Evolutionary conservation across 2,113 vertebrate species (phyloP).

Genomic region (Perccottus glenii): DNA sequence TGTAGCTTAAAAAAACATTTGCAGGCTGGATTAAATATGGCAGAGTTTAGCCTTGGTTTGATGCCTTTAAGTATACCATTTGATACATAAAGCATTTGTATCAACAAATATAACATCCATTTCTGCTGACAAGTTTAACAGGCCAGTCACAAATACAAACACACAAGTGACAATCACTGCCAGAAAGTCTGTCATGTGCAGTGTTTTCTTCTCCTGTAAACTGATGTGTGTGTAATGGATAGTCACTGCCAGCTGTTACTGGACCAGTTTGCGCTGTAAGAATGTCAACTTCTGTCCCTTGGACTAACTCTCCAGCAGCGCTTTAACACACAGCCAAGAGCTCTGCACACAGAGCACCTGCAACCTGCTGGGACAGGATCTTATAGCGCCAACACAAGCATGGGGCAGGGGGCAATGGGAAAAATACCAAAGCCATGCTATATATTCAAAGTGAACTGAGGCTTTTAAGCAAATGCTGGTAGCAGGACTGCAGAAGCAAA

Average conservation of each 20-base stretch:
- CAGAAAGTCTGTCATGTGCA: background rate
- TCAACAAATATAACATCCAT: too few species aligned
- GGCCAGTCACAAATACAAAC: too few species aligned
- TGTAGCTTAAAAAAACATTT: too few species aligned
- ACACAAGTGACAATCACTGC: background rate
- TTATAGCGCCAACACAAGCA: slow-evolving; percentile 7
- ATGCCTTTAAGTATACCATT: too few species aligned
- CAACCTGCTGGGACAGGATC: slow-evolving; percentile 46
- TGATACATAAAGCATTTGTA: too few species aligned
- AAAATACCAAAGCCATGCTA: background rate
- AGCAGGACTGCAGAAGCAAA: too few species aligned
- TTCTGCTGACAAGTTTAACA: too few species aligned
- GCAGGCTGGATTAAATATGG: too few species aligned
- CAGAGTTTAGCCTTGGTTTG: too few species aligned
- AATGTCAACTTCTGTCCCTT: slow-evolving; percentile 41
- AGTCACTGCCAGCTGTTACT: slow-evolving; percentile 62
- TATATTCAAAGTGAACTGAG: too few species aligned
- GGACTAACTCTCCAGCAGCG: slow-evolving; percentile 18
- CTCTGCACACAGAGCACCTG: slow-evolving; percentile 34
- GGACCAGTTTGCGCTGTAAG: slow-evolving; percentile 26
- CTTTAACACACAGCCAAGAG: background rate
- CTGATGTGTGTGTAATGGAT: slow-evolving; percentile 62
- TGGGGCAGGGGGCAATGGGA: slow-evolving; percentile 10
- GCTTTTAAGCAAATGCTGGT: slow-evolving; percentile 3
- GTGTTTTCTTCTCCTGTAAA: slow-evolving; percentile 11